Evolutionary conservation across 64 coral and sea anemone species (phyloP), one percentile per base, ranked within the genome.

Genomic region (Actinia equina): DNA sequence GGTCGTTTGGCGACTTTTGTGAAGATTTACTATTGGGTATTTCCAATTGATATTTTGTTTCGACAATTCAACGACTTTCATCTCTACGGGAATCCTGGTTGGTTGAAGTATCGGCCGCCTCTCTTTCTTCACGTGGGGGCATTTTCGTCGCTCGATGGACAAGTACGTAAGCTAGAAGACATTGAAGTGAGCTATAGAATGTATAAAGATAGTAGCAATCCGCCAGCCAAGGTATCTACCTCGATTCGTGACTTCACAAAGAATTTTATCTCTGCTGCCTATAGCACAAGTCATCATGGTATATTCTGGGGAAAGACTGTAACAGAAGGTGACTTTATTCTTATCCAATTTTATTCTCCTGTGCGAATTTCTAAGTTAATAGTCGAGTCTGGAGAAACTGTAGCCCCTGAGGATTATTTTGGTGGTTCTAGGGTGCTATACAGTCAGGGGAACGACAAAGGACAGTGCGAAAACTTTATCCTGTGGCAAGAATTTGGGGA

Each of bases 71-170:
- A 86, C 10, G 82, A 87, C 26, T 56, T 71, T 9, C 37, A 63
- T 18, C 19, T 71, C 27, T 86, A 89, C 49, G 70, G 85, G 12
- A 89, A 56, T 52, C 65, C 11, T 79, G 20, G 25, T 0, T 61
- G 58, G 22, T 57, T 19, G 18, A 59, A 26, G 1, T 71, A 79
- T 52, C 6, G 13, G 2, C 84, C 92, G 41, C 85, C 92, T 22
- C 41, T 94, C 3, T 94, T 94, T 62, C n/a, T 70, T 43, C 92
- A 90, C 23, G 53, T 87, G 55, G 92, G 92, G 14, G 18, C 8
- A 3, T 60, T 23, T 25, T 94, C 92, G 0, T 90, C 92, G 3
- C 77, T 94, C 2, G 26, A 41, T 49, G 92, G 88, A 10, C 84
- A 94, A 56, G 70, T 78, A 14, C 70, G 44, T 51, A n/a, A 20